Evolutionary conservation across 1,140 invertebrate species (phyloP).

Genomic region (Lordiphosa mommai): DNA sequence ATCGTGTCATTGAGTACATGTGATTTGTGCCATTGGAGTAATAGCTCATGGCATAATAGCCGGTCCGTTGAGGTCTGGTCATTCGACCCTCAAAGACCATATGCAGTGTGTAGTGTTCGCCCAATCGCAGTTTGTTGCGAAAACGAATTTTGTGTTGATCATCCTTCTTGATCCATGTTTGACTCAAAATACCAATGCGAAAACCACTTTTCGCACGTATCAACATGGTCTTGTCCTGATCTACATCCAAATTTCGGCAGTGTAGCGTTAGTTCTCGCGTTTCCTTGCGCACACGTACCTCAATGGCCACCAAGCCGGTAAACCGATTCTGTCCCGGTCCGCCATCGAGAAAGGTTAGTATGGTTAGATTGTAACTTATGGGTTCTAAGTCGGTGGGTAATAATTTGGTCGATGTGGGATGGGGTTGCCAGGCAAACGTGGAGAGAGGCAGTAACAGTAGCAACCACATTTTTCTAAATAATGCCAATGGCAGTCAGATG

Average conservation of each 20-base stretch:
- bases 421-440: no score
- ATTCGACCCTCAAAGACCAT: background rate
- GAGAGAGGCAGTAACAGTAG: background rate
- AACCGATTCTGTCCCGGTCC: background rate
- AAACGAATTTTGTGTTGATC: background rate
- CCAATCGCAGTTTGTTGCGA: background rate
- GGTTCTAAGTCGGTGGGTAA: background rate
- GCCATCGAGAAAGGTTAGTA: background rate
- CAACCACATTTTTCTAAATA: constrained; percentile 1
- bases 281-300: background rate
- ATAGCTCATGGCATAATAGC: constrained; percentile 3
- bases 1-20: constrained; percentile 87
- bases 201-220: background rate
- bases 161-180: background rate
- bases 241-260: background rate
- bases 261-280: background rate
- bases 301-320: constrained; percentile 4
- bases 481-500: background rate
- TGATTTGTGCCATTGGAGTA: background rate
- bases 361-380: background rate
- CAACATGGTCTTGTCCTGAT: background rate
- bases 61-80: background rate
- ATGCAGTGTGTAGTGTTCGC: background rate
- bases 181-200: background rate
- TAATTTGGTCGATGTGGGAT: no score